phyloP scores from a whole-genome alignment of 1,140 invertebrate genomes.

The Drosophila prosaltans region DNA sequence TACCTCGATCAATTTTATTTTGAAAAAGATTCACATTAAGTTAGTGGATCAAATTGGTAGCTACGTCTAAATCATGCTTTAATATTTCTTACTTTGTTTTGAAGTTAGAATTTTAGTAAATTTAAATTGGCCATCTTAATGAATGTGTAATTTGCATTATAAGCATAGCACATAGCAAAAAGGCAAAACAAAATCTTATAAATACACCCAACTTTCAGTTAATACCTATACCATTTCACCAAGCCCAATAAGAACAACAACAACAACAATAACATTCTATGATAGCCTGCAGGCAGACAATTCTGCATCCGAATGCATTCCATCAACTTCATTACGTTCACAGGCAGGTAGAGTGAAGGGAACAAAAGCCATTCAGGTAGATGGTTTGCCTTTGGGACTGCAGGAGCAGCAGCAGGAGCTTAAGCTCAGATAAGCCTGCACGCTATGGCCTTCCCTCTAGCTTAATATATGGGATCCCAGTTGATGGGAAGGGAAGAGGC shows the following conservation, averaged over 20 bases:
- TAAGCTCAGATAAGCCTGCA: constrained; percentile 49
- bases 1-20: not conserved
- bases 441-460: constrained; percentile 11
- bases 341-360: constrained; percentile 8
- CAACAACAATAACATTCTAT: constrained; percentile 38
- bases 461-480: constrained; percentile 9
- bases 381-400: constrained; percentile 7
- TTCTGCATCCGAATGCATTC: constrained; percentile 44
- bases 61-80: too few relatives aligned
- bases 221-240: not conserved
- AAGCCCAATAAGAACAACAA: constrained; percentile 27
- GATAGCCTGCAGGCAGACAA: constrained; percentile 24
- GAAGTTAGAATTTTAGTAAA: not conserved
- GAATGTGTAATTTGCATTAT: not conserved
- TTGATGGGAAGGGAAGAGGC: not conserved
- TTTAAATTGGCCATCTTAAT: not conserved
- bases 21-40: not conserved
- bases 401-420: constrained; percentile 13
- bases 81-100: not conserved
- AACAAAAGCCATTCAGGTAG: constrained; percentile 34
- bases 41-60: not conserved
- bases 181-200: not conserved
- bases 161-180: not conserved
- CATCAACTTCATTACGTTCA: constrained; percentile 46
- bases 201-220: not conserved